Percentiles rank a stretch among this genome's conserved stretches.
phyloP scores from a whole-genome alignment of 2,797 vertebrate genomes.

The Coregonus suidteri region DNA sequence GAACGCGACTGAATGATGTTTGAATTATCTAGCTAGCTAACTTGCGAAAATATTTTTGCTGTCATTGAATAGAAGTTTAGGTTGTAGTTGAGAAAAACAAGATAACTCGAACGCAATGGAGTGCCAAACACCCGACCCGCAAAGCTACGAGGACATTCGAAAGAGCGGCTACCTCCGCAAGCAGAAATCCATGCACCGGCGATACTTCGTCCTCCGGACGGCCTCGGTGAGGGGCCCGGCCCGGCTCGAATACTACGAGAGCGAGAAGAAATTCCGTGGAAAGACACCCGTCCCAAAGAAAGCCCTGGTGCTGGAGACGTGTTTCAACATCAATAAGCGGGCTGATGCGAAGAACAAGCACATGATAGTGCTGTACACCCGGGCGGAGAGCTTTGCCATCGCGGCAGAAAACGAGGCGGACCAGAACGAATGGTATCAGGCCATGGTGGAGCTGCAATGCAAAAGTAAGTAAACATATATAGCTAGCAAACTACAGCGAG shows the following conservation, averaged over 20 bases:
- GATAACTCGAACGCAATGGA: conserved; percentile 60
- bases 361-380: conserved; percentile 82
- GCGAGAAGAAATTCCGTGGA: conserved; percentile 83
- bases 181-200: conserved; percentile 83
- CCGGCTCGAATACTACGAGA: conserved; percentile 82
- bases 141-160: conserved; percentile 75
- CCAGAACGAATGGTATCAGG: conserved; percentile 82
- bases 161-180: conserved; percentile 84
- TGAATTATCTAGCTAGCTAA: conserved; percentile 36
- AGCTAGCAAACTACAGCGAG: too few relatives aligned
- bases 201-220: conserved; percentile 82
- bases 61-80: conserved; percentile 20
- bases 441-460: conserved; percentile 81
- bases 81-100: conserved; percentile 11
- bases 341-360: conserved; percentile 79
- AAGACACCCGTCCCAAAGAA: conserved; percentile 72
- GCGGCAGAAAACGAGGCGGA: conserved; percentile 79
- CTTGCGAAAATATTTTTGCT: conserved; percentile 34
- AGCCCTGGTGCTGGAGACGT: conserved; percentile 73
- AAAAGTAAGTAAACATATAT: conserved; percentile 69
- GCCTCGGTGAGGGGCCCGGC: conserved; percentile 77
- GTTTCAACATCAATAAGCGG: conserved; percentile 83
- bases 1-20: conserved; percentile 52
- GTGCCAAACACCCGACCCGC: conserved; percentile 56
- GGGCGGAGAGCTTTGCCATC: conserved; percentile 79